These are phyloP conservation scores for Alsophila aescularia DNA, from an alignment of 2,888 invertebrate genomes.

Conservation along the genomic window DNA sequence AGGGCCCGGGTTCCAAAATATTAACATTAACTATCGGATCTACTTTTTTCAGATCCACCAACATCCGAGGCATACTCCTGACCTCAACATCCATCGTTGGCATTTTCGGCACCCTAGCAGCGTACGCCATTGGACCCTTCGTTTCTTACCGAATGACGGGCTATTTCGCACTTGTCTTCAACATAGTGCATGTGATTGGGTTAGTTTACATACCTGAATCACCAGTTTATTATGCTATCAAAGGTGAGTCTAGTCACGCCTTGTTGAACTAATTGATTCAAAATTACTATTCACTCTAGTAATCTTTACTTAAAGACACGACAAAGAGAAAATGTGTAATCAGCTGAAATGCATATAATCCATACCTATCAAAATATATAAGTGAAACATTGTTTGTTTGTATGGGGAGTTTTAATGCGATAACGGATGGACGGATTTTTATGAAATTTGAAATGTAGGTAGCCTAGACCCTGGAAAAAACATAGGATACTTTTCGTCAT, in stretches of 20 bases:
- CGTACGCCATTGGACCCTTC: conserved; percentile 45
- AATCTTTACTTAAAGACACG: not conserved
- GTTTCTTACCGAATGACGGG: conserved; percentile 47
- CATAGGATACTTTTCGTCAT: too few relatives aligned
- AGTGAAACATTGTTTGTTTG: too few relatives aligned
- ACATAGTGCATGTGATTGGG: conserved; percentile 47
- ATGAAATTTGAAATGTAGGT: too few relatives aligned
- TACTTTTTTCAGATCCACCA: conserved; percentile 47
- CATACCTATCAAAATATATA: too few relatives aligned
- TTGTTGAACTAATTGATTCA: not conserved
- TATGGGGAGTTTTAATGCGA: too few relatives aligned
- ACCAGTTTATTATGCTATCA: conserved; percentile 55
- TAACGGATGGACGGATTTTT: too few relatives aligned
- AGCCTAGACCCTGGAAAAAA: too few relatives aligned
- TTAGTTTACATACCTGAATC: conserved; percentile 55
- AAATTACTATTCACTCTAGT: not conserved
- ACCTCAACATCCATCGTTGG: conserved; percentile 44
- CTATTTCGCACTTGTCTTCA: conserved; percentile 44
- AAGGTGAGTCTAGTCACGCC: conserved; percentile 32
- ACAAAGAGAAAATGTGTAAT: too few relatives aligned
- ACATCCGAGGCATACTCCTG: conserved; percentile 52
- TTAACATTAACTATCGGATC: not conserved
- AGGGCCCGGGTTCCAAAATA: too few relatives aligned
- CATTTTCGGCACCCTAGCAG: conserved; percentile 46
- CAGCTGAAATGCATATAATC: too few relatives aligned